A percentile compares a stretch with the other conserved stretches of the same genome.
Conservation (phyloP, 2,797 vertebrate genomes). For the Phalanger gymnotis region DNA sequence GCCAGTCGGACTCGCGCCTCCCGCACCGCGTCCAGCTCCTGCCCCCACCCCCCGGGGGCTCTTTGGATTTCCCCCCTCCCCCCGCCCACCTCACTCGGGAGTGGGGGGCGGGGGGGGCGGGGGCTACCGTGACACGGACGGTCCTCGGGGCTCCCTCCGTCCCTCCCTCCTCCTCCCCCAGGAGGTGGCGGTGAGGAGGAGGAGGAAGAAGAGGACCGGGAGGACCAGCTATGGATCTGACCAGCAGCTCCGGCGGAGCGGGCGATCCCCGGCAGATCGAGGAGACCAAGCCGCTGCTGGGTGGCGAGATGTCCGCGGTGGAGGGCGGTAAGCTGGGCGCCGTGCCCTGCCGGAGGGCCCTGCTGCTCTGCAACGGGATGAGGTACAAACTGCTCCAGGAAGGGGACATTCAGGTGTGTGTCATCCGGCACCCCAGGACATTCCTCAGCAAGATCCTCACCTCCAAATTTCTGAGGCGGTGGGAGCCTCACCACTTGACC, state of each 20-base stretch:
- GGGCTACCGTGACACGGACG: neutral
- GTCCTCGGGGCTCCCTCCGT: conserved; percentile 55
- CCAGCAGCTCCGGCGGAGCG: conserved; percentile 87
- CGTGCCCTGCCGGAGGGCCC: conserved; percentile 91
- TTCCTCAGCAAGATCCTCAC: conserved; percentile 99
- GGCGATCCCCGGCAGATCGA: conserved; percentile 92
- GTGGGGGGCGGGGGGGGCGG: neutral
- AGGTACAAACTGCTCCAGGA: conserved; percentile 98
- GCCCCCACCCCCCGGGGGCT: conserved; percentile 52
- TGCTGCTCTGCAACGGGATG: conserved; percentile 95
- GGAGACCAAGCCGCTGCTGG: conserved; percentile 95
- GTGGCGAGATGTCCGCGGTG: conserved; percentile 90
- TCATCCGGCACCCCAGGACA: conserved; percentile 96
- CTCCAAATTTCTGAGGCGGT: conserved; percentile 96
- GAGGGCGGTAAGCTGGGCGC: conserved; percentile 89
- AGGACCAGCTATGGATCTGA: conserved; percentile 91
- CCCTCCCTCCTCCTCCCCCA: conserved; percentile 66
- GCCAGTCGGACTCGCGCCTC: conserved; percentile 37
- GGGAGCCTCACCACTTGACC: conserved; percentile 98
- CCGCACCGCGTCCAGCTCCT: conserved; percentile 32
- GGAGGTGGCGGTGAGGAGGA: conserved; percentile 73
- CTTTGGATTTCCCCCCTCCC: conserved; percentile 12
- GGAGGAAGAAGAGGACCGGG: conserved; percentile 16
- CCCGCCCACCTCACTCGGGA: conserved; percentile 54
- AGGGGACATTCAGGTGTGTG: conserved; percentile 99